Evolutionary conservation across 2,888 invertebrate species (phyloP).

Genomic region (Drosophila borealis): DNA sequence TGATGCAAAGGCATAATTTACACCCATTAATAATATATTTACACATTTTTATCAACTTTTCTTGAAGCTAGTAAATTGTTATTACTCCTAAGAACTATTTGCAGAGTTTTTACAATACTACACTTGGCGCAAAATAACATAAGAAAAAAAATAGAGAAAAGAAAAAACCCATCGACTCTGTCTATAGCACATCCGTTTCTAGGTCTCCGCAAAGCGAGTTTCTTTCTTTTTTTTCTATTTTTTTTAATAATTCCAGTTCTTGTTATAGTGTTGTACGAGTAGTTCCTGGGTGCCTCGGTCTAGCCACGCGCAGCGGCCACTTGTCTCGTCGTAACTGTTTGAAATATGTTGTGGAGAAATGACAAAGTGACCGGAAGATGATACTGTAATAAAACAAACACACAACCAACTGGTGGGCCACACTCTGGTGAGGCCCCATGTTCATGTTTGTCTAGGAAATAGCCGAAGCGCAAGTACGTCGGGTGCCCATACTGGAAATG

Average conservation of each 20-base stretch:
- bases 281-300: slow-evolving; percentile 32
- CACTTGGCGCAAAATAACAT: slow-evolving; percentile 5
- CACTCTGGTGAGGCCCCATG: slow-evolving; percentile 16
- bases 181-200: slow-evolving; percentile 73
- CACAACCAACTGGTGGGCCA: slow-evolving; percentile 16
- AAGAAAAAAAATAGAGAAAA: neutral
- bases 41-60: neutral
- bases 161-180: slow-evolving; percentile 50
- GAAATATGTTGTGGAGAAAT: slow-evolving; percentile 80
- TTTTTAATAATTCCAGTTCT: slow-evolving; percentile 66
- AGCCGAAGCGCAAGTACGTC: slow-evolving; percentile 10
- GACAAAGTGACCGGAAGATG: slow-evolving; percentile 84
- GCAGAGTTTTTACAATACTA: neutral
- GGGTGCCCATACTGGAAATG: slow-evolving; percentile 36
- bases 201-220: slow-evolving; percentile 22
- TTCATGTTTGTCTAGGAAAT: slow-evolving; percentile 67
- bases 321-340: slow-evolving; percentile 74
- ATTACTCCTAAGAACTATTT: slow-evolving; percentile 6
- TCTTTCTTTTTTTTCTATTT: slow-evolving; percentile 33
- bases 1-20: too few species aligned
- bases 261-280: slow-evolving; percentile 15
- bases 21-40: neutral
- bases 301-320: slow-evolving; percentile 70
- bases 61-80: neutral
- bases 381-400: slow-evolving; percentile 74